phyloP scores from a whole-genome alignment of 2,888 invertebrate genomes.

The Cactoblastis cactorum region DNA sequence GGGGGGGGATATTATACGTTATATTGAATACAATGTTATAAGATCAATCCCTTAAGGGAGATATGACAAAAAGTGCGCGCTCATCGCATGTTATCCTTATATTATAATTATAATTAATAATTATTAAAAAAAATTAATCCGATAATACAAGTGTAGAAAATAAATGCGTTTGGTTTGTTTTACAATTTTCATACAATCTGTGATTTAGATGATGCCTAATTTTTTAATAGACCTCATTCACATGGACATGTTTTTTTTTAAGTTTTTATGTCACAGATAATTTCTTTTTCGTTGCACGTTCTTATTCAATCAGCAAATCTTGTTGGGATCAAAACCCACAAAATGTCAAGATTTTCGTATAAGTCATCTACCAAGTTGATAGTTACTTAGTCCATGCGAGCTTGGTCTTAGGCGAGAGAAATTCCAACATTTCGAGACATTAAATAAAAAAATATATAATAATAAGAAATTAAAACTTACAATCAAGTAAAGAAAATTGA shows the following conservation, averaged over 20 bases:
- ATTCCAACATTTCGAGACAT: not conserved
- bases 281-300: too few species aligned
- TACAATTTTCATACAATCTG: constrained; percentile 37
- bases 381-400: not conserved
- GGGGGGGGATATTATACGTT: constrained; percentile 51
- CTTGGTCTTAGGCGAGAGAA: not conserved
- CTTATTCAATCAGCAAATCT: too few species aligned
- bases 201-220: constrained; percentile 44
- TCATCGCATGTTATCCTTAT: constrained; percentile 38
- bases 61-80: constrained; percentile 60
- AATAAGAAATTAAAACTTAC: too few species aligned
- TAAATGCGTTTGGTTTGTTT: constrained; percentile 46
- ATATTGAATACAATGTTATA: constrained; percentile 53
- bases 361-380: too few species aligned
- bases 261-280: too few species aligned
- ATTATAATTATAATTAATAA: constrained; percentile 24
- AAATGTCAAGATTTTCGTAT: too few species aligned
- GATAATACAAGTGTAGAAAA: constrained; percentile 37
- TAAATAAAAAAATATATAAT: not conserved
- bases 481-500: too few species aligned
- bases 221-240: not conserved
- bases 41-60: constrained; percentile 34
- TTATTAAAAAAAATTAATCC: constrained; percentile 26
- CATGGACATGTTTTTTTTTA: constrained; percentile 4
- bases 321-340: too few species aligned